These are phyloP conservation scores for Oligia latruncula DNA, from an alignment of 2,888 invertebrate genomes.

Conservation along the genomic window DNA sequence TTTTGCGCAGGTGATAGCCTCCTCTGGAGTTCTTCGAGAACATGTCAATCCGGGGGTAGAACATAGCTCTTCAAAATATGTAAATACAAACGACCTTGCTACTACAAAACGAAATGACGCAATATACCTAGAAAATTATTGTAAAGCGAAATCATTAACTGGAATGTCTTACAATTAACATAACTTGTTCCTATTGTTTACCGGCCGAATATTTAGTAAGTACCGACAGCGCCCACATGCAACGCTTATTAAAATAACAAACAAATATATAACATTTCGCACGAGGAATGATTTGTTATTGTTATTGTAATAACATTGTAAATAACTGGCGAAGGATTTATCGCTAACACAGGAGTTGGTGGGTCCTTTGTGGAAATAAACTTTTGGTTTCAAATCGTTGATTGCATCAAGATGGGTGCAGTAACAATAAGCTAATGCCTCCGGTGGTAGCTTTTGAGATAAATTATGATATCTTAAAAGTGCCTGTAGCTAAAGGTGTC, in stretches of 20 bases:
- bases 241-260: conserved; percentile 44
- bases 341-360: conserved; percentile 26
- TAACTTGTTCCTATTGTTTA: conserved; percentile 45
- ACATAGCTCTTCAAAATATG: not conserved
- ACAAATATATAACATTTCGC: conserved; percentile 48
- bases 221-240: conserved; percentile 44
- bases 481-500: not conserved
- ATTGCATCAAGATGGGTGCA: conserved; percentile 50
- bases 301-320: conserved; percentile 51
- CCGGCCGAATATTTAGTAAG: not conserved
- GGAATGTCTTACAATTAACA: conserved; percentile 41
- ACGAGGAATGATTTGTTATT: conserved; percentile 48
- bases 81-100: conserved; percentile 28
- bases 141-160: conserved; percentile 28
- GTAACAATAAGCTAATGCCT: conserved; percentile 26
- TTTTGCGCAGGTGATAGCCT: not conserved
- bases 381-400: conserved; percentile 10
- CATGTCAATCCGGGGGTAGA: not conserved
- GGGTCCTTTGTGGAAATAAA: conserved; percentile 45
- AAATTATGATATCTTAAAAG: not conserved
- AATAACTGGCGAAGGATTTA: conserved; percentile 54
- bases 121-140: conserved; percentile 41
- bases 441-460: not conserved
- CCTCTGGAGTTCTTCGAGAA: not conserved
- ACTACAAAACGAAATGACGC: conserved; percentile 41